Base-by-base conservation (phyloP, 2,113 vertebrate genomes). In the Zapus hudsonius region DNA sequence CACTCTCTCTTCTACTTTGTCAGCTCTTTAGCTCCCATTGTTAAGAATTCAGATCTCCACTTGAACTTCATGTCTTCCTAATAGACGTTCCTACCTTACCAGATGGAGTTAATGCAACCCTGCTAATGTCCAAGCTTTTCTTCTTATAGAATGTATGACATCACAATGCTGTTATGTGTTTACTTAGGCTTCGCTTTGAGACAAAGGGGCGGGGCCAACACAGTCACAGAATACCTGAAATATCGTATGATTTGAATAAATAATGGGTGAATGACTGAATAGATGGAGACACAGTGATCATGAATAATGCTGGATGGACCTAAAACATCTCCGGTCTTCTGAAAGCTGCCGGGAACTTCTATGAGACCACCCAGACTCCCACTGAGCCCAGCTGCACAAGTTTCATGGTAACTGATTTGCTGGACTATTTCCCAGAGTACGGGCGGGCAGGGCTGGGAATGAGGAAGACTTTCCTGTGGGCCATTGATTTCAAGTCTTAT, bases 351-450 rank as follows among this genome's bases (percentile, higher is more conserved):
- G 47, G 29, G 12, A 52, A 84, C 64, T 47, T 78, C 42, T 67
- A 66, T 63, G 66, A 93, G 88, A 87, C 63, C 69, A 13, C 93
- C 90, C 84, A 83, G 91, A 78, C n/a, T 89, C 87, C 47, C 20
- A 36, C 61, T 38, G 85, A 91, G 90, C 78, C 84, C 95, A 95
- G 95, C 95, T 95, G 93, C 90, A 52, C 72, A 27, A 2, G 88
- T 90, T 40, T 81, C 92, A 74, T 74, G 83, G 94, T 66, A 92
- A 86, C 66, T 0, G 2, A 3, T 33, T 64, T 38, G 78, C 70
- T 82, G 89, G 92, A 93, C 33, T 44, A 9, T 2, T 38, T 91
- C 83, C 95, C 72, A 47, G 73, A 82, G 69, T 31, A 93, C 55
- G 74, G 40, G 76, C 57, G 57, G 87, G 84, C 42, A 38, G n/a